Percentiles rank a stretch among this genome's conserved stretches.
These are phyloP conservation scores for Rhodinocichla rosea DNA, from an alignment of 2,113 vertebrate genomes.

Conservation along the genomic window DNA sequence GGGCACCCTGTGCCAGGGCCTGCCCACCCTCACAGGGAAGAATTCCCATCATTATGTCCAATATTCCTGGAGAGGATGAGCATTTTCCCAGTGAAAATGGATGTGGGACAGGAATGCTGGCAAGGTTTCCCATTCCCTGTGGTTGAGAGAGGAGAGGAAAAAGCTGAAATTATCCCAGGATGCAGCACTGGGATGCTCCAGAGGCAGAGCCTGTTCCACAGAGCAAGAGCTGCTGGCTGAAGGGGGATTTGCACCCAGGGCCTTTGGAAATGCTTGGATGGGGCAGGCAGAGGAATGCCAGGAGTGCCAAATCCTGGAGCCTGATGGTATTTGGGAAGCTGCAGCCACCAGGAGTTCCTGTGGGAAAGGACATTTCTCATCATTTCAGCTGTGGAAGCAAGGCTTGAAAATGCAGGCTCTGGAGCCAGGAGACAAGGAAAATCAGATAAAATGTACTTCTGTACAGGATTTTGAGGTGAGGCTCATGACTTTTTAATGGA, in stretches of 20 bases:
- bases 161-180: not conserved
- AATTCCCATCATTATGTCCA: fast-evolving
- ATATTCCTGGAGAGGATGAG: not conserved
- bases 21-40: fast-evolving
- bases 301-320: not conserved
- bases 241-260: not conserved
- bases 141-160: not conserved
- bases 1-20: not conserved
- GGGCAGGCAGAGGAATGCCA: not conserved
- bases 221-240: not conserved
- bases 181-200: fast-evolving
- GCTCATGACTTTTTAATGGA: not conserved
- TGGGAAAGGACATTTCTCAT: not conserved
- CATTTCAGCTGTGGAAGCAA: not conserved
- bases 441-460: slow-evolving; percentile 6
- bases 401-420: not conserved
- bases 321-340: not conserved
- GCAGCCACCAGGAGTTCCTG: not conserved
- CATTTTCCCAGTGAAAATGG: not conserved
- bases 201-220: not conserved
- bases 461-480: not conserved
- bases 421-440: not conserved
- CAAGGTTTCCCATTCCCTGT: not conserved
- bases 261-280: not conserved
- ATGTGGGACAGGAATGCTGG: not conserved